These are phyloP conservation scores for Xiphophorus birchmanni DNA, from an alignment of 2,797 vertebrate genomes.

Conservation along the genomic window DNA sequence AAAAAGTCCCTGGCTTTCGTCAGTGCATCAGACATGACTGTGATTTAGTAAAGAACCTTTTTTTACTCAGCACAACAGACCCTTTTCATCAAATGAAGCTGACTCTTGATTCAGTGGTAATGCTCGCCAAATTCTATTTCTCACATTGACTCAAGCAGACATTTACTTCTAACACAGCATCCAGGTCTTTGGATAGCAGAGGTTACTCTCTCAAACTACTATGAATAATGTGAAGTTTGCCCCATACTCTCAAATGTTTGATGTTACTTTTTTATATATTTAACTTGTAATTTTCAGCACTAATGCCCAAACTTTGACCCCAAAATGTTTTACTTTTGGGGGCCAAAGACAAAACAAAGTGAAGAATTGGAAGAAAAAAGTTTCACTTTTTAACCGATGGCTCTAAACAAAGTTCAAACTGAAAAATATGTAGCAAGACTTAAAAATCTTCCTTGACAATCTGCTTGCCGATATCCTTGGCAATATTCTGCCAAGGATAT, in stretches of 20 bases:
- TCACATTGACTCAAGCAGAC: slow-evolving; percentile 6
- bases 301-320: background rate
- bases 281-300: background rate
- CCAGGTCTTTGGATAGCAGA: background rate
- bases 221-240: slow-evolving; percentile 16
- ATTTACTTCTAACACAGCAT: slow-evolving; percentile 6
- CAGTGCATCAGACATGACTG: slow-evolving; percentile 8
- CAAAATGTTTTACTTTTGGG: background rate
- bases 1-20: slow-evolving; percentile 8
- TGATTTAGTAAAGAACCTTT: slow-evolving; percentile 6
- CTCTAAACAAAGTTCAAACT: background rate
- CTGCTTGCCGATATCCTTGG: too few species aligned
- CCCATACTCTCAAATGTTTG: slow-evolving; percentile 1
- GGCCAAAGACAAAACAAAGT: background rate
- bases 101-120: slow-evolving; percentile 18
- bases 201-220: background rate
- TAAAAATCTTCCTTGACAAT: background rate
- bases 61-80: slow-evolving; percentile 7
- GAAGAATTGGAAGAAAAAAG: background rate
- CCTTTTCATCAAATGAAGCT: slow-evolving; percentile 3
- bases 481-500: background rate
- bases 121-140: slow-evolving; percentile 15
- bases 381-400: background rate
- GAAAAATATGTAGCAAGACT: background rate
- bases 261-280: background rate